A percentile compares a stretch with the other conserved stretches of the same genome.
Evolutionary conservation across 2,888 invertebrate species (phyloP).

Genomic region (Teinopalpus imperialis): DNA sequence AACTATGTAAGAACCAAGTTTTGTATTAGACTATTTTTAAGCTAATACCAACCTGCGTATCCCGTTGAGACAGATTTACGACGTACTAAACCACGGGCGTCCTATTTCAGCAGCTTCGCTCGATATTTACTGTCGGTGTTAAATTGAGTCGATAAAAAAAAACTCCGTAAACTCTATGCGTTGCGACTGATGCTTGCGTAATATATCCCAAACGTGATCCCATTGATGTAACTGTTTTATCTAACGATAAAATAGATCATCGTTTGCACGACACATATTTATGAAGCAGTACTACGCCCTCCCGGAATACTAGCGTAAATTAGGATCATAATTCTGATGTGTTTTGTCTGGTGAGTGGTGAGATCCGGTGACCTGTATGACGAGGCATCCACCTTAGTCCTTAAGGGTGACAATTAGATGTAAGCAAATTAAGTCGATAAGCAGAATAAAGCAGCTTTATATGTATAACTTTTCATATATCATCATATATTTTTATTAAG

Average conservation of each 20-base stretch:
- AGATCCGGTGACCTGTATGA: no score
- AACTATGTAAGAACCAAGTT: conserved; percentile 29
- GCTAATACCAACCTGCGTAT: conserved; percentile 33
- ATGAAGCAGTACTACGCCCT: no score
- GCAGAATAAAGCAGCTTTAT: no score
- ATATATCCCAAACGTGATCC: conserved; percentile 23
- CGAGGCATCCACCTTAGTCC: no score
- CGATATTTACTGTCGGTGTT: conserved; percentile 28
- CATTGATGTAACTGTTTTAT: conserved; percentile 22
- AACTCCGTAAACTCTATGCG: conserved; percentile 23
- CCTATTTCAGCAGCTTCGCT: conserved; percentile 43
- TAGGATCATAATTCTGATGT: no score
- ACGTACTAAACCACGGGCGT: conserved; percentile 55
- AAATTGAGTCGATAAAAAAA: conserved; percentile 27
- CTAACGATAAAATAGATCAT: conserved; percentile 5
- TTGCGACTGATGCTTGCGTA: conserved; percentile 22
- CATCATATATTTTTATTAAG: no score
- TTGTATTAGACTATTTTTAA: conserved; percentile 28
- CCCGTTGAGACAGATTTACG: conserved; percentile 53
- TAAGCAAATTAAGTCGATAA: no score
- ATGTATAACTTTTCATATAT: no score
- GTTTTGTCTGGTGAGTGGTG: no score
- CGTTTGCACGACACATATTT: no score
- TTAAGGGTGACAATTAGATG: no score
- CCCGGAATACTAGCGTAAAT: no score